Base-by-base conservation (phyloP, 2,888 invertebrate species). In the Pinctada fucata region DNA sequence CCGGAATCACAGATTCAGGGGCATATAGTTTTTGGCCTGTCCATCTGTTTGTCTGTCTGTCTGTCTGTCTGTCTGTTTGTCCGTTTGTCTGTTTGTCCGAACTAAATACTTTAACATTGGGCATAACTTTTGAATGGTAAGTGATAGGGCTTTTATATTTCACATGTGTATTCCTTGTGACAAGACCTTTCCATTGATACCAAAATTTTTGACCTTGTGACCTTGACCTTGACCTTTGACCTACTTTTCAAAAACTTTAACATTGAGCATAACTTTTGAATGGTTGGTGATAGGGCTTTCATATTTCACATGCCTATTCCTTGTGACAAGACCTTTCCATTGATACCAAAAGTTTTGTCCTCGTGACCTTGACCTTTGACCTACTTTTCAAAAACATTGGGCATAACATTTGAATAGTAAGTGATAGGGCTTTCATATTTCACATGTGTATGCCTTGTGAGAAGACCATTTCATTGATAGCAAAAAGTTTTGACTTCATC, bases 161-260 rank as follows among this genome's bases (percentile, higher is more conserved):
- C 13, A 58, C 58, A 58, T 58, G 58, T 58, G 13, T 58, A 13
- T 10, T 58, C 13, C 58, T 58, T 58, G 58, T 58, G 13, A 6
- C 58, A 58, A 58, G 13, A 10, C 31, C 31, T 31, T 31, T 31
- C 31, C 31, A 31, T 31, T 31, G 31, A 31, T 31, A 31, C 31
- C 31, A 31, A 31, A 31, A 31, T 31, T 31, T 31, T 31, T 31
- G 31, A 31, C 31, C 8, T 58, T 58, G 6, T 58, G 6, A 13
- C 58, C 58, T 58, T 10, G 58, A 58, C 58, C 58, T 10, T 58
- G 58, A 58, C 58, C 58, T 58, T 58, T 58, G 58, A 58, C 58
- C 13, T 58, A 10, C 58, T 58, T 13, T 58, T 13, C 13, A 13
- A 6, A 58, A 58, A 58, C 13, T 10, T 58, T 58, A 58, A 58